Percentiles rank a stretch among this genome's conserved stretches.
These are phyloP conservation scores for Paramormyrops hopkinsi DNA, from an alignment of 2,797 vertebrate genomes.

Conservation along the genomic window DNA sequence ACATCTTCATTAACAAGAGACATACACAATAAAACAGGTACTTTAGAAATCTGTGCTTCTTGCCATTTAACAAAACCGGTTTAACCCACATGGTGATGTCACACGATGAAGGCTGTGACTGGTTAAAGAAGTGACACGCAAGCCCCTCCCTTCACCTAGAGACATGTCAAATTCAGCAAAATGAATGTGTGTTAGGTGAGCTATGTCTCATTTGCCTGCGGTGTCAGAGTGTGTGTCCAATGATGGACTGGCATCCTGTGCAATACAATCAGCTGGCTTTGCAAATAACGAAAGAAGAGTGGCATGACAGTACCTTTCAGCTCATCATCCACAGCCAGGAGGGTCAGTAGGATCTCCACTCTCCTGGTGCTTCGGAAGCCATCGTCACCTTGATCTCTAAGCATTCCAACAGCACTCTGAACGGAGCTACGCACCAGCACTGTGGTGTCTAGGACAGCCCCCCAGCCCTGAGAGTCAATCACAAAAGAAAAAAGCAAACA, in stretches of 20 bases:
- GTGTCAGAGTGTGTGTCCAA: neutral
- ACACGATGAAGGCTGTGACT: neutral
- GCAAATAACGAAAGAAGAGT: neutral
- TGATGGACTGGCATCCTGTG: neutral
- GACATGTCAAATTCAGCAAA: neutral
- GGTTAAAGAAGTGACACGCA: neutral
- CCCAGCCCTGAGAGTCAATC: slow-evolving; percentile 33
- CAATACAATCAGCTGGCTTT: neutral
- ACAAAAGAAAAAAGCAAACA: neutral
- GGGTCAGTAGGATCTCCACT: slow-evolving; percentile 74
- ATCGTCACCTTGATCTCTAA: slow-evolving; percentile 64
- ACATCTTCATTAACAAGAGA: neutral
- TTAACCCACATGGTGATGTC: neutral
- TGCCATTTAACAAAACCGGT: neutral
- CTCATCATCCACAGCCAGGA: slow-evolving; percentile 57
- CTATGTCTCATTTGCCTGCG: neutral
- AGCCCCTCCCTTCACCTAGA: neutral
- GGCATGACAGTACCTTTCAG: slow-evolving; percentile 54
- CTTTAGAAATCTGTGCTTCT: neutral
- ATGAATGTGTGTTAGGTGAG: neutral
- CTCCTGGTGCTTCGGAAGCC: slow-evolving; percentile 64
- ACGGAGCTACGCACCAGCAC: slow-evolving; percentile 79
- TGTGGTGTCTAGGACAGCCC: slow-evolving; percentile 71
- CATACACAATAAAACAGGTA: neutral
- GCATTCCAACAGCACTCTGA: slow-evolving; percentile 81